Evolutionary conservation across 2,888 invertebrate species (phyloP).

Genomic region (Keiferia lycopersicella): DNA sequence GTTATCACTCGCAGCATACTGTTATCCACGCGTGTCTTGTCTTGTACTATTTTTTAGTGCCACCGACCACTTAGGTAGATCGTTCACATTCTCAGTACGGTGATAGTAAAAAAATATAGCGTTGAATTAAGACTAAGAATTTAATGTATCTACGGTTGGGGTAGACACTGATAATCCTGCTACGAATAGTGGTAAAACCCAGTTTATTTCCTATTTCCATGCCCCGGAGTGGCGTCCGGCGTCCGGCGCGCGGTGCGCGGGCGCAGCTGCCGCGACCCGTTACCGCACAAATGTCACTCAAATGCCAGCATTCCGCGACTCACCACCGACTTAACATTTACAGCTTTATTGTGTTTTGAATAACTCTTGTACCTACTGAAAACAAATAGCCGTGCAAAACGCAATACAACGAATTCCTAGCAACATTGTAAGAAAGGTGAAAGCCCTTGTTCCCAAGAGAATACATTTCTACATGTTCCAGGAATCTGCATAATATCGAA

Average conservation of each 20-base stretch:
- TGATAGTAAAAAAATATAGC: too few relatives aligned
- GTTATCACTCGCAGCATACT: background rate
- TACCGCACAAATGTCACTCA: slow-evolving; percentile 23
- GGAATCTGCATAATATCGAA: slow-evolving; percentile 10
- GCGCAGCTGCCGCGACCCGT: slow-evolving; percentile 20
- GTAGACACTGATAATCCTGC: background rate
- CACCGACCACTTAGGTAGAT: background rate
- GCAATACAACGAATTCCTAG: background rate
- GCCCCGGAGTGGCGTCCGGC: background rate
- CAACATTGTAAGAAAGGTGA: background rate
- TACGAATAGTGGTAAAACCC: background rate
- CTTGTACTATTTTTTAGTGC: background rate
- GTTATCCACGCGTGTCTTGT: slow-evolving; percentile 7
- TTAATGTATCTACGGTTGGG: too few relatives aligned
- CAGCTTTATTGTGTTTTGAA: background rate
- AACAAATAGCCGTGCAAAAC: background rate
- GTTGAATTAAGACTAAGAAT: too few relatives aligned
- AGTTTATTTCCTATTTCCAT: background rate
- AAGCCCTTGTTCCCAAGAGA: background rate
- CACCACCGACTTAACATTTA: background rate
- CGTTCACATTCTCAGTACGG: too few relatives aligned
- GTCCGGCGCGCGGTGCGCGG: background rate
- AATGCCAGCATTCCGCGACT: slow-evolving; percentile 22
- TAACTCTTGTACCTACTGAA: slow-evolving; percentile 4
- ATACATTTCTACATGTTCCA: background rate